phyloP scores from a whole-genome alignment of 2,113 vertebrate species.

The Vimba vimba region DNA sequence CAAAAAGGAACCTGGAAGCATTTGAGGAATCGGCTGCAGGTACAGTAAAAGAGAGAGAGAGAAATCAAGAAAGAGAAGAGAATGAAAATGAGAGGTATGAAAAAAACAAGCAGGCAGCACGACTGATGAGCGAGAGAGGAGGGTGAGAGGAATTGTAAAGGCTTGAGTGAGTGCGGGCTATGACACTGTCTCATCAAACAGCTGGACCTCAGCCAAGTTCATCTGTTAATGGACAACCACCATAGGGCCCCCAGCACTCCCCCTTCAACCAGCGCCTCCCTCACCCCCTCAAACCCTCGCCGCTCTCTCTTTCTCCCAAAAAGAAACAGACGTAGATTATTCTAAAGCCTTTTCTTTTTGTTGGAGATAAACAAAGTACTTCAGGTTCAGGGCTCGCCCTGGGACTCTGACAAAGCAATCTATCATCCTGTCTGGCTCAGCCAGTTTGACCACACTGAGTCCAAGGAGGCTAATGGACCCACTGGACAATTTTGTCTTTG shows the following conservation, averaged over 20 bases:
- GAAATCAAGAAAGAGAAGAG: not conserved
- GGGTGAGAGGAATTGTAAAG: slow-evolving; percentile 44
- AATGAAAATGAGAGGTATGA: slow-evolving; percentile 37
- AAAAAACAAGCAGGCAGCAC: slow-evolving; percentile 26
- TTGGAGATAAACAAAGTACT: slow-evolving; percentile 99
- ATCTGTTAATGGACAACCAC: slow-evolving; percentile 97
- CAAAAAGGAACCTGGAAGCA: slow-evolving; percentile 80
- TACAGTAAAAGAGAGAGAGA: slow-evolving; percentile 62
- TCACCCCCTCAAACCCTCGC: slow-evolving; percentile 68
- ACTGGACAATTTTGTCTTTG: slow-evolving; percentile 88
- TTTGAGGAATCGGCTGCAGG: slow-evolving; percentile 85
- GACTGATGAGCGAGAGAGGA: slow-evolving; percentile 27
- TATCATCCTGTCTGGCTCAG: slow-evolving; percentile 98
- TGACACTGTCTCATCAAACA: slow-evolving; percentile 91
- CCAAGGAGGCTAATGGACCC: slow-evolving; percentile 81
- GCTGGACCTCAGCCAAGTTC: slow-evolving; percentile 95
- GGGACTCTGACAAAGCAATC: slow-evolving; percentile 99
- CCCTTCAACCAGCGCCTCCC: slow-evolving; percentile 50
- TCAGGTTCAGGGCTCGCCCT: slow-evolving; percentile 99
- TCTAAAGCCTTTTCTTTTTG: slow-evolving; percentile 78
- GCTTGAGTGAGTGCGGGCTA: slow-evolving; percentile 56
- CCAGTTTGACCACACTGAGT: slow-evolving; percentile 86
- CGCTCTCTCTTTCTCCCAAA: slow-evolving; percentile 74
- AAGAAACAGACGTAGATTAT: slow-evolving; percentile 60
- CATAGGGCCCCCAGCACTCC: slow-evolving; percentile 73